Evolutionary conservation across 2,113 vertebrate genomes (phyloP), one percentile per base, ranked within the genome.

Genomic region (Gymnorhina tibicen): DNA sequence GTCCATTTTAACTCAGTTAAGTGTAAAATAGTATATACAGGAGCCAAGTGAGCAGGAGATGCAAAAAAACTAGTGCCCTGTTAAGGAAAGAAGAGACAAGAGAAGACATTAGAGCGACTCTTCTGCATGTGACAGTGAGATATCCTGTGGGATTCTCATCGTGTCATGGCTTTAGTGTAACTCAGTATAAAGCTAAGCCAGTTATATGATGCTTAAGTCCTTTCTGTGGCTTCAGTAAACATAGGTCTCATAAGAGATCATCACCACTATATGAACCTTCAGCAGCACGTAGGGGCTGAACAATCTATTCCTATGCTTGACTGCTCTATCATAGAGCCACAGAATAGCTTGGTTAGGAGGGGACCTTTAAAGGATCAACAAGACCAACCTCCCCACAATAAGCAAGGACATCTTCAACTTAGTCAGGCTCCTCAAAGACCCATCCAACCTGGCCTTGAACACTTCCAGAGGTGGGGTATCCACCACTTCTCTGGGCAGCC

Each of bases 361-460:
- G 5, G 8, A 63, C 12, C 5, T 74, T 85, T 66, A 82, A 67
- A 70, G 58, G 17, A 12, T 24, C 33, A 78, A 41, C 19, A 74
- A 62, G 27, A 15, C 60, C 33, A 84, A 13, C 0, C 2, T 1
- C 5, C 5, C 22, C 2, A 1, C 10, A 7, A 4, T 17, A 10
- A 18, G 17, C 39, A 80, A 70, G 47, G 22, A 67, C 9, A 55
- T 9, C 24, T 83, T 22, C 22, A 9, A 3, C 28, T 55, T 42
- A 23, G 23, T 8, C 23, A 69, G 16, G 33, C 33, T 73, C n/a
- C 63, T 80, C 30, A 64, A 22, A 72, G 28, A 39, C 16, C 35
- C 0, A 0, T 80, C 32, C 39, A 41, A 9, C 6, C 15, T 55
- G 22, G 13, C 23, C 16, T 27, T 79, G 49, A 73, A 66, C 18